Evolutionary conservation across 92 coral and sea anemone species (phyloP).

Genomic region (Phenganax stokvisi): DNA sequence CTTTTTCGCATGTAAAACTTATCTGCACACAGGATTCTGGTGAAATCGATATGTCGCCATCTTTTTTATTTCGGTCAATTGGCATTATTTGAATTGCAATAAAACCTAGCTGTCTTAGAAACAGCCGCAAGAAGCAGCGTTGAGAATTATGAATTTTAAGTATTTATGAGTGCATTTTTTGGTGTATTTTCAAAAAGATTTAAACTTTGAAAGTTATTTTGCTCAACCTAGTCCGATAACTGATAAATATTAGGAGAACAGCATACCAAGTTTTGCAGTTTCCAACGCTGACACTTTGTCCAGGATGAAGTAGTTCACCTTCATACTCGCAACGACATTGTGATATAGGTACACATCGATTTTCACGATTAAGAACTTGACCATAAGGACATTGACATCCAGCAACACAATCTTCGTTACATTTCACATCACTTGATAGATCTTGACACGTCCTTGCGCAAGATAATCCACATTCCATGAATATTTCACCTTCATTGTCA

Average conservation of each 20-base stretch:
- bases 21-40: too few species aligned
- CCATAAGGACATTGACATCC: conserved; percentile 80
- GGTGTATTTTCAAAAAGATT: too few species aligned
- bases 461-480: conserved; percentile 60
- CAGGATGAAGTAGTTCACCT: conserved; percentile 52
- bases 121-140: too few species aligned
- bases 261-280: conserved; percentile 8
- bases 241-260: neutral
- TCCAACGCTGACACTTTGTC: conserved; percentile 29
- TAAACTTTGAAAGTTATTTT: too few species aligned
- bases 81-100: too few species aligned
- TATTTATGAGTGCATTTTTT: too few species aligned
- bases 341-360: conserved; percentile 62
- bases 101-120: too few species aligned
- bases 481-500: conserved; percentile 45
- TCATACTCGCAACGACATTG: conserved; percentile 62
- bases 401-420: conserved; percentile 57
- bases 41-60: too few species aligned
- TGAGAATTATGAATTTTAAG: too few species aligned
- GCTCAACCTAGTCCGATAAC: neutral
- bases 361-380: conserved; percentile 52
- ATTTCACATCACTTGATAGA: conserved; percentile 49
- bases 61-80: too few species aligned
- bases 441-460: conserved; percentile 71
- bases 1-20: too few species aligned